These are phyloP conservation scores for Lepus americanus DNA, from an alignment of 2,113 vertebrate genomes.

Conservation along the genomic window DNA sequence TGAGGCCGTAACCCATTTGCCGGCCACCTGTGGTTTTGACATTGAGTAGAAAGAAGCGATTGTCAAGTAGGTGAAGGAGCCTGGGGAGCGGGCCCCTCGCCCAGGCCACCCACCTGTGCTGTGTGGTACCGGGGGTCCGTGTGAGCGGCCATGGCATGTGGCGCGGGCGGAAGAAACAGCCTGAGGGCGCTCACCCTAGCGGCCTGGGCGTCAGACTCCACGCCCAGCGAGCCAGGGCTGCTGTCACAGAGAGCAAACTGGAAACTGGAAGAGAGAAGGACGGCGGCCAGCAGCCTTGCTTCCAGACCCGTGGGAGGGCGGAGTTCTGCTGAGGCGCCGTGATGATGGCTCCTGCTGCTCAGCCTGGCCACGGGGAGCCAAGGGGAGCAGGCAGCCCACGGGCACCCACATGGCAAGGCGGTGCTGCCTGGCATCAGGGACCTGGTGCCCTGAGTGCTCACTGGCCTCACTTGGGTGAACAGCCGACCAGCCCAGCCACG, in stretches of 20 bases:
- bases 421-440: rapidly evolving
- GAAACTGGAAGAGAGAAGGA: rapidly evolving
- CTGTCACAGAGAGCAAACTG: rapidly evolving
- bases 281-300: rapidly evolving
- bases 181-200: rapidly evolving
- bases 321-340: rapidly evolving
- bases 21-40: rapidly evolving
- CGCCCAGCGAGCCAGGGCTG: background rate
- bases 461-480: background rate
- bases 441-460: background rate
- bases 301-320: rapidly evolving
- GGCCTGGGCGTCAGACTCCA: too few species aligned
- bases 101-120: background rate
- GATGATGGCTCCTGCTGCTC: rapidly evolving
- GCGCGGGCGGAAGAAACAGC: rapidly evolving
- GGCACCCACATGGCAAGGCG: background rate
- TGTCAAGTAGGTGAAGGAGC: background rate
- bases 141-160: background rate
- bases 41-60: background rate
- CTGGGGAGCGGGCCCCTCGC: background rate
- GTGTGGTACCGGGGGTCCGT: background rate
- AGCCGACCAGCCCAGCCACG: background rate
- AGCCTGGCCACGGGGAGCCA: background rate
- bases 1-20: rapidly evolving
- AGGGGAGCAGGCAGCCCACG: background rate